phyloP scores from a whole-genome alignment of 1,140 invertebrate genomes.

The Planococcus citri region DNA sequence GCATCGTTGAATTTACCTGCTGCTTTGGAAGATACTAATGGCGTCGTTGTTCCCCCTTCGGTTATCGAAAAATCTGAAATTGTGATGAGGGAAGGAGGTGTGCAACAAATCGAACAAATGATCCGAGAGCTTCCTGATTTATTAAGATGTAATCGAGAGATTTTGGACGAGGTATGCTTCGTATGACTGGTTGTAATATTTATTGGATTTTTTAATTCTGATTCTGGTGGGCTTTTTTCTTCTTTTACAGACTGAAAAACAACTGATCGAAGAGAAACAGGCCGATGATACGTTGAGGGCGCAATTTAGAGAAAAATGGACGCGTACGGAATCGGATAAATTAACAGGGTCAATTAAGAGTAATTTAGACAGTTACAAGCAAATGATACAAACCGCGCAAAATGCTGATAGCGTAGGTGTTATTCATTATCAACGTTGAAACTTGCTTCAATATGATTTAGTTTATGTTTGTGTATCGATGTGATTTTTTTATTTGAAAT shows the following conservation, averaged over 20 bases:
- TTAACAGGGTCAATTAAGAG: constrained; percentile 77
- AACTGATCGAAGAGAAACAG: constrained; percentile 81
- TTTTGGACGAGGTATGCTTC: constrained; percentile 70
- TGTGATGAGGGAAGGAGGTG: constrained; percentile 55
- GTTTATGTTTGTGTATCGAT: too few species aligned
- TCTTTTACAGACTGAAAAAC: constrained; percentile 52
- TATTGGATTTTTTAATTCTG: too few species aligned
- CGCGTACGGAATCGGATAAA: constrained; percentile 69
- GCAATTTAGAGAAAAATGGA: constrained; percentile 89
- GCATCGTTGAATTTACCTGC: constrained; percentile 93
- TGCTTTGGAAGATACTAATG: constrained; percentile 77
- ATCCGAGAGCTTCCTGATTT: constrained; percentile 79
- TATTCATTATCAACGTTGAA: too few species aligned
- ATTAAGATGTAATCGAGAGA: constrained; percentile 84
- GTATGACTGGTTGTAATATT: neutral
- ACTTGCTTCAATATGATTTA: too few species aligned
- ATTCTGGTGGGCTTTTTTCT: constrained; percentile 10
- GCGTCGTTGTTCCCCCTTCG: constrained; percentile 69
- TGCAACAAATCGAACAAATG: constrained; percentile 38
- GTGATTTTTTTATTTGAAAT: too few species aligned
- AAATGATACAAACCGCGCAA: constrained; percentile 84
- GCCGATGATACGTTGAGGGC: constrained; percentile 74
- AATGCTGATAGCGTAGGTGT: constrained; percentile 49
- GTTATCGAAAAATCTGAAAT: constrained; percentile 71
- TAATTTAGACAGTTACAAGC: constrained; percentile 80